Percentiles rank a stretch among this genome's conserved stretches.
phyloP scores from a whole-genome alignment of 2,113 vertebrate genomes.

The Sinocyclocheilus grahami region DNA sequence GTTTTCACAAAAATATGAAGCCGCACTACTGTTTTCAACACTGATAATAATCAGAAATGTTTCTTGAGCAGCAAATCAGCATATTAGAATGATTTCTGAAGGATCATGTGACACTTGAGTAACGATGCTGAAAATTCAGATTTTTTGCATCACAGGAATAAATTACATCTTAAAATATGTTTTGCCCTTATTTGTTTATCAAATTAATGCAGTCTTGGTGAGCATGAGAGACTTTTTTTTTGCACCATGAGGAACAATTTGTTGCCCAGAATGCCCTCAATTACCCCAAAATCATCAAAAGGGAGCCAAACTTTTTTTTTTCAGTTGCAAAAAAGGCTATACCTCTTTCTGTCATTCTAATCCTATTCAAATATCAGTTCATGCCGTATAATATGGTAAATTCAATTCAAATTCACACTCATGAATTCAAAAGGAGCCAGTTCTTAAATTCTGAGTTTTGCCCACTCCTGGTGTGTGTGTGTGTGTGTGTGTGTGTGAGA shows the following conservation, averaged over 20 bases:
- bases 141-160: not conserved
- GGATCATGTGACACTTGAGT: not conserved
- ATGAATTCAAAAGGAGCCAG: not conserved
- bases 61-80: not conserved
- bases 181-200: not conserved
- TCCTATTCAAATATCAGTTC: not conserved
- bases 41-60: not conserved
- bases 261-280: not conserved
- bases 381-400: not conserved
- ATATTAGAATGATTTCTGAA: not conserved
- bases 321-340: not conserved
- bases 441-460: not conserved
- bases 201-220: not conserved
- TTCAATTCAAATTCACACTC: constrained; percentile 3
- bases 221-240: not conserved
- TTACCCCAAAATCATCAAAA: not conserved
- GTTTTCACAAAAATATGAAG: not conserved
- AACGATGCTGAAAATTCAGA: not conserved
- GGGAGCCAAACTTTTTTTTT: not conserved
- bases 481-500: not conserved
- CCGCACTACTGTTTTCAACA: not conserved
- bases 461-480: not conserved
- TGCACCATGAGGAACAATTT: not conserved
- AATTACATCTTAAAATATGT: not conserved
- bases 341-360: not conserved